Percentiles rank a stretch among this genome's conserved stretches.
phyloP scores from a whole-genome alignment of 2,888 invertebrate species.

The Craniophora ligustri region DNA sequence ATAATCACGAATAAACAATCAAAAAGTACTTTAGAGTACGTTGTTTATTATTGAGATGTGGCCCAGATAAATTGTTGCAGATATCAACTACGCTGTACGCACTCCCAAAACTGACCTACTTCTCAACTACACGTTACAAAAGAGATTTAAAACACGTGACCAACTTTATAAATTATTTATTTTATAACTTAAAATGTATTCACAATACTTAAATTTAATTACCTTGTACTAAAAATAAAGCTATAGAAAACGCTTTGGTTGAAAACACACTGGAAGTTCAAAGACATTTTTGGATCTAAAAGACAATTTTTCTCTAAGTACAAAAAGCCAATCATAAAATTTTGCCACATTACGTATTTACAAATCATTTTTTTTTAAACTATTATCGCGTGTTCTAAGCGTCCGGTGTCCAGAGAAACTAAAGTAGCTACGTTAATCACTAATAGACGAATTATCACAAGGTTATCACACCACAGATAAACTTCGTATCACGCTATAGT shows the following conservation, averaged over 20 bases:
- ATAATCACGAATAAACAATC: conserved; percentile 23
- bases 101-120: conserved; percentile 47
- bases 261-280: conserved; percentile 47
- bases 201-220: conserved; percentile 40
- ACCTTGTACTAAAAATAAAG: conserved; percentile 16
- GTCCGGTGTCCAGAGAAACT: conserved; percentile 73
- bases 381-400: conserved; percentile 85
- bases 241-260: conserved; percentile 49
- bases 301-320: conserved; percentile 74
- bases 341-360: conserved; percentile 61
- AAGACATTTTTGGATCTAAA: conserved; percentile 37
- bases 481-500: conserved; percentile 53
- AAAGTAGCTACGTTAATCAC: conserved; percentile 62
- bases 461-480: conserved; percentile 72
- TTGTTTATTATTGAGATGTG: conserved; percentile 43
- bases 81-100: conserved; percentile 22
- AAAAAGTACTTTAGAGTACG: conserved; percentile 25
- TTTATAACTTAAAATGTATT: conserved; percentile 49
- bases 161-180: conserved; percentile 38
- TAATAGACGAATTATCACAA: conserved; percentile 78
- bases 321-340: conserved; percentile 80
- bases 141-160: conserved; percentile 40
- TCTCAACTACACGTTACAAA: conserved; percentile 19
- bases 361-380: conserved; percentile 60
- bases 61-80: conserved; percentile 45